Base-by-base conservation (phyloP, 2,888 invertebrate genomes). In the Himalopsyche kuldschensis region DNA sequence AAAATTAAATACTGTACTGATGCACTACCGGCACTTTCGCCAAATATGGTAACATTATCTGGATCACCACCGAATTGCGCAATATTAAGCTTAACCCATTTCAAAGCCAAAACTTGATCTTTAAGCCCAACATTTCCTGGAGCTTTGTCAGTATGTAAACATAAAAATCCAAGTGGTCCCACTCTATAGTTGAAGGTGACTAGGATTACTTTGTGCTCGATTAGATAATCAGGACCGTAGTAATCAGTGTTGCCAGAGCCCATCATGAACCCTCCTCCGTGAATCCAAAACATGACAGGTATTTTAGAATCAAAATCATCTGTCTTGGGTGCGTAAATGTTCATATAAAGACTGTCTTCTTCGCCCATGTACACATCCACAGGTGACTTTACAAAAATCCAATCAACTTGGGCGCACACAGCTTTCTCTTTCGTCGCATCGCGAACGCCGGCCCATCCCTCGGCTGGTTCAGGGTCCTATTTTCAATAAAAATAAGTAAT, bases 241-340 rank as follows among this genome's bases (percentile, higher is more conserved):
- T 82, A 20, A 27, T 75, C 48, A 20, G 63, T 80, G 32, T 77
- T 79, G 10, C 84, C 84, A 48, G 86, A 86, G 10, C 86, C 86
- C 63, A 81, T 63, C 3, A 10, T 75, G 32, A 86, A 85, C 1
- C 79, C 86, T 15, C 86, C 86, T 17, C 86, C 86, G 78, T 86
- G 86, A 41, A 85, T 84, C 81, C 85, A 86, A 47, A 85, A 82
- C 84, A 87, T 86, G 4, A 86, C 86, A 17, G 86, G 82, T n/a
- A 86, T 79, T 46, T 48, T 35, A 1, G 75, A n/a, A 10, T 75
- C 69, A 5, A 41, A 31, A 15, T 15, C 27, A 35, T 20, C 31
- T 17, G 80, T n/a, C 8, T 27, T 35, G 10, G 86, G 86, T 3
- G 75, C 77, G 75, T 83, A 86, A 48, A 86, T 85, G 79, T 85